Evolutionary conservation across 2,888 invertebrate genomes (phyloP), one percentile per base, ranked within the genome.

Genomic region (Parthenolecanium corni): DNA sequence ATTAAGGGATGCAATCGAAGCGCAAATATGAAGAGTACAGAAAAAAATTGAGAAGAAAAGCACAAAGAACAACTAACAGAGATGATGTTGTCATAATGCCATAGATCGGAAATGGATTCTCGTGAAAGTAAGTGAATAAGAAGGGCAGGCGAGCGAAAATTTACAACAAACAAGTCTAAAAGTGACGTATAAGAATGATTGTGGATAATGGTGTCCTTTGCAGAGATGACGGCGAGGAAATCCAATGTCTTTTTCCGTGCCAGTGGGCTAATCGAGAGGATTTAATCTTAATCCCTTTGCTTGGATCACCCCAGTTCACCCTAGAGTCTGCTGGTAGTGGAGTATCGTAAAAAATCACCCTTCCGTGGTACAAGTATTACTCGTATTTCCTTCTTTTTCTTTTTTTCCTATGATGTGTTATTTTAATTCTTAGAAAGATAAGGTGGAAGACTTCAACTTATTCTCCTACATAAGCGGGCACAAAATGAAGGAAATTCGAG

Each of bases 171-270:
- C 49, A 36, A 58, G 47, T 58, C 38, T 36, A 49, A 58, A 58
- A 49, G 58, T 58, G 58, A 58, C 58, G 58, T 58, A 58, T 47
- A 49, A 58, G 58, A 49, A 58, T 58, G 58, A 58, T 58, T 49
- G 49, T 31, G 58, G 58, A 58, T 58, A 49, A 58, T 58, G 49
- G 36, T 58, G 58, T 58, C 58, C 58, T 58, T 49, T 58, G 58
- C 58, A 49, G 58, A n/a, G 36, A 56, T 12, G 24, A 6, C 20
- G 14, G 56, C 40, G 47, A 23, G 23, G 16, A 65, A 65, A 54
- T 75, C 75, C 74, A 75, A 75, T 77, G 78, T 78, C 76, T 78
- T 79, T 79, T 79, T 79, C 78, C 78, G 74, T 75, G 74, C 76
- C 76, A 77, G 74, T 79, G 77, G 78, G 76, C 78, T 76, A 76